A percentile compares a stretch with the other conserved stretches of the same genome.
Evolutionary conservation across 37 sponge, comb jelly and placozoan species (phyloP).

Genomic region (Beroe forskalii): DNA sequence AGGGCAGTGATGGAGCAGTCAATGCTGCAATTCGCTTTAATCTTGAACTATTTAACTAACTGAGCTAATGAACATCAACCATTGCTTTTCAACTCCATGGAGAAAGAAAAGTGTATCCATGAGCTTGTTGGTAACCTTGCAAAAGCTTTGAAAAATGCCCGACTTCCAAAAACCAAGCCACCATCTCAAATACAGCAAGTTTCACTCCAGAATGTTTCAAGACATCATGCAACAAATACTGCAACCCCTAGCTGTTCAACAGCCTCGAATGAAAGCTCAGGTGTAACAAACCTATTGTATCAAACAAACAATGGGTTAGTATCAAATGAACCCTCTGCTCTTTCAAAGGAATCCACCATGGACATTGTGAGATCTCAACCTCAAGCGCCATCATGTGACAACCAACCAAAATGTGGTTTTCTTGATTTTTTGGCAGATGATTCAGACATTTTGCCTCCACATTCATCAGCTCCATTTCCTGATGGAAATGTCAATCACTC

Average conservation of each 20-base stretch:
- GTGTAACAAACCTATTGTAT: no score
- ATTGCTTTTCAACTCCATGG: background rate
- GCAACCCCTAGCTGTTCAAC: background rate
- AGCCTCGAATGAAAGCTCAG: background rate
- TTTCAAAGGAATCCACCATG: background rate
- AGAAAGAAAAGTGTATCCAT: background rate
- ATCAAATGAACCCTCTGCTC: background rate
- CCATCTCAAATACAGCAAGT: background rate
- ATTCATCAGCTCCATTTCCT: background rate
- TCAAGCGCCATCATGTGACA: no score
- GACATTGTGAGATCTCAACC: background rate
- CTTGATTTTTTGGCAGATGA: background rate
- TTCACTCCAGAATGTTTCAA: background rate
- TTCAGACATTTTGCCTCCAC: background rate
- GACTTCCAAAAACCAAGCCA: background rate
- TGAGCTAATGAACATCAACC: background rate
- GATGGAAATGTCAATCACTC: no score
- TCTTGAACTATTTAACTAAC: no score
- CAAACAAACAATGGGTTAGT: no score
- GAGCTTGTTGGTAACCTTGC: conserved; percentile 1
- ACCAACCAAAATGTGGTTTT: background rate
- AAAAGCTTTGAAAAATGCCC: background rate
- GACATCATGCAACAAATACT: background rate
- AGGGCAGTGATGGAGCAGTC: no score
- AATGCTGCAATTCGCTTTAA: no score